phyloP scores from a whole-genome alignment of 2,113 vertebrate genomes.

The Phyllopteryx taeniolatus region DNA sequence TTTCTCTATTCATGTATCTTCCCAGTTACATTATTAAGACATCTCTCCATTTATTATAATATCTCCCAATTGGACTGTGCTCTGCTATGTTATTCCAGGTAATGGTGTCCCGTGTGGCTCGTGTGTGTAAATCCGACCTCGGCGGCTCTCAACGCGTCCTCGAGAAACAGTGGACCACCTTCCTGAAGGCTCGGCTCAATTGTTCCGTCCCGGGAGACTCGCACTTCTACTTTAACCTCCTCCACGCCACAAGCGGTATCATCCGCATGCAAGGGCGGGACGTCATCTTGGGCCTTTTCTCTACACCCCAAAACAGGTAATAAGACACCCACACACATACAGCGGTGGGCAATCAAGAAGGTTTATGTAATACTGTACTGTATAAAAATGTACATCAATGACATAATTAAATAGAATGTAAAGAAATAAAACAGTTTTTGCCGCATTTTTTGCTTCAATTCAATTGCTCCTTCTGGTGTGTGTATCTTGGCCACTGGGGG shows the following conservation, averaged over 20 bases:
- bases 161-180: conserved; percentile 97
- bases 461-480: no score
- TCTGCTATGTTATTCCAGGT: conserved; percentile 67
- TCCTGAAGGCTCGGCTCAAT: conserved; percentile 95
- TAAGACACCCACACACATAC: neutral
- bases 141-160: conserved; percentile 92
- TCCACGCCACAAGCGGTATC: conserved; percentile 87
- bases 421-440: no score
- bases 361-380: no score
- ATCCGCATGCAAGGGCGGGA: conserved; percentile 86
- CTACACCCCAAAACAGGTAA: conserved; percentile 93
- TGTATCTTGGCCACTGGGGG: no score
- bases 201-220: conserved; percentile 95
- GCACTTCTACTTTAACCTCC: conserved; percentile 96
- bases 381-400: no score
- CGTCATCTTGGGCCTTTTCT: conserved; percentile 89
- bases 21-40: neutral
- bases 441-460: no score
- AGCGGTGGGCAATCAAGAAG: neutral
- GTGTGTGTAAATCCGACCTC: conserved; percentile 92
- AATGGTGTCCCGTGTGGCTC: conserved; percentile 91
- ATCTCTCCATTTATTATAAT: neutral
- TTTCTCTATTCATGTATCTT: neutral
- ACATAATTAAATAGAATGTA: no score
- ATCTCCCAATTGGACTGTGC: neutral